phyloP scores from a whole-genome alignment of 2,797 vertebrate species.

The Dicrostonyx torquatus region DNA sequence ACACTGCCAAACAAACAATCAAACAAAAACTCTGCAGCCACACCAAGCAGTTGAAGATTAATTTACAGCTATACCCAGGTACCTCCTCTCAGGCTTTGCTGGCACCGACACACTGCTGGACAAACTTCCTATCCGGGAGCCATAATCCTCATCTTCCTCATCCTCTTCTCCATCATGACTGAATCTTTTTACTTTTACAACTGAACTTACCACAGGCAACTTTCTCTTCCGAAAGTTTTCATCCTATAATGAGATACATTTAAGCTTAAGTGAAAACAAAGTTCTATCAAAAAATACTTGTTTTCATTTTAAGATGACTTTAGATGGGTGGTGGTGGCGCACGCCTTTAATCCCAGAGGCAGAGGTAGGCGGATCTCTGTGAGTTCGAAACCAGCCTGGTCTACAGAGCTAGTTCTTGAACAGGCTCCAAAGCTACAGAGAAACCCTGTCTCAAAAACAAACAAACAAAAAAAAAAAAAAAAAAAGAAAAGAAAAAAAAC shows the following conservation, averaged over 20 bases:
- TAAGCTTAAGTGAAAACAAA: slow-evolving; percentile 72
- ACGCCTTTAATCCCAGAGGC: too few relatives aligned
- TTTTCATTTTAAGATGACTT: not conserved
- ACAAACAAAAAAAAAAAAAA: too few relatives aligned
- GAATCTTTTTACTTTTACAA: slow-evolving; percentile 92
- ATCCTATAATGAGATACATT: slow-evolving; percentile 85
- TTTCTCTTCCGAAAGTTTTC: slow-evolving; percentile 94
- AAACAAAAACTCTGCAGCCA: not conserved
- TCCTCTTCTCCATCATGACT: slow-evolving; percentile 90
- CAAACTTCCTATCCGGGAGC: slow-evolving; percentile 87
- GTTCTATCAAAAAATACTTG: slow-evolving; percentile 30
- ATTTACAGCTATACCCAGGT: not conserved
- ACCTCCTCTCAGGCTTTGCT: slow-evolving; percentile 97
- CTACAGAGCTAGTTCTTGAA: too few relatives aligned
- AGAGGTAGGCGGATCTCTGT: too few relatives aligned
- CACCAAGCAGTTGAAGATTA: not conserved
- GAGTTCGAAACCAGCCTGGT: too few relatives aligned
- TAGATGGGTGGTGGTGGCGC: too few relatives aligned
- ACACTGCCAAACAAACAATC: not conserved
- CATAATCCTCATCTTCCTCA: slow-evolving; percentile 90
- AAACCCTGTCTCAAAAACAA: too few relatives aligned
- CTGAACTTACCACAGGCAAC: slow-evolving; percentile 94
- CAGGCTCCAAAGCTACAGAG: too few relatives aligned
- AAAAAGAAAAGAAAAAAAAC: too few relatives aligned
- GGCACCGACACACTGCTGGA: slow-evolving; percentile 97